phyloP scores from a whole-genome alignment of 2,888 invertebrate species.

The Parnassius glacialis region DNA sequence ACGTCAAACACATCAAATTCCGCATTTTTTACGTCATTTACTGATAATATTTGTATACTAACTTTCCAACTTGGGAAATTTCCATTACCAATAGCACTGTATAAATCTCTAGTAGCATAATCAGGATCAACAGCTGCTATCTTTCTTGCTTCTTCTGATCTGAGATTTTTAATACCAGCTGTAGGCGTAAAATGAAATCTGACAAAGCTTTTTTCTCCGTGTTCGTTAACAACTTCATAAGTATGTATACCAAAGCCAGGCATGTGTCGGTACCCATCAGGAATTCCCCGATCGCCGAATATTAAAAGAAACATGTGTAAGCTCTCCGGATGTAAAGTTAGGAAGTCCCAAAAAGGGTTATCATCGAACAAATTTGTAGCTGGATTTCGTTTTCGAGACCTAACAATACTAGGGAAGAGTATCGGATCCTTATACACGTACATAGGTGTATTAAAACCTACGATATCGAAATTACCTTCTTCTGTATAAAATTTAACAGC shows the following conservation, averaged over 20 bases:
- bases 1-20: slow-evolving; percentile 94
- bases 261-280: slow-evolving; percentile 94
- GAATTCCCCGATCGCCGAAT: slow-evolving; percentile 93
- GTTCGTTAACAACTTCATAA: slow-evolving; percentile 89
- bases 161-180: slow-evolving; percentile 90
- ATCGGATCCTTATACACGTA: slow-evolving; percentile 93
- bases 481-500: slow-evolving; percentile 95
- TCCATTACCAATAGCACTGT: slow-evolving; percentile 89
- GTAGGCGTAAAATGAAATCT: slow-evolving; percentile 95
- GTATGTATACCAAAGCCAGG: slow-evolving; percentile 96
- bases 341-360: slow-evolving; percentile 96
- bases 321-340: slow-evolving; percentile 90
- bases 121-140: slow-evolving; percentile 86
- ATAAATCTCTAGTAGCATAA: slow-evolving; percentile 91
- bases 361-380: slow-evolving; percentile 91
- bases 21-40: slow-evolving; percentile 86
- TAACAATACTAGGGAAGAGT: slow-evolving; percentile 93
- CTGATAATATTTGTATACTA: slow-evolving; percentile 90
- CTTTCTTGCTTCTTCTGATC: slow-evolving; percentile 81
- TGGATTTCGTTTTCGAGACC: slow-evolving; percentile 96
- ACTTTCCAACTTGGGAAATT: slow-evolving; percentile 88
- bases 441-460: slow-evolving; percentile 93
- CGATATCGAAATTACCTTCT: slow-evolving; percentile 94
- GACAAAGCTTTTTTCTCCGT: slow-evolving; percentile 85
- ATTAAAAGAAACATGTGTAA: slow-evolving; percentile 90